A percentile compares a stretch with the other conserved stretches of the same genome.
phyloP scores from a whole-genome alignment of 2,797 vertebrate species.

The Dendrocincla tyrannina region DNA sequence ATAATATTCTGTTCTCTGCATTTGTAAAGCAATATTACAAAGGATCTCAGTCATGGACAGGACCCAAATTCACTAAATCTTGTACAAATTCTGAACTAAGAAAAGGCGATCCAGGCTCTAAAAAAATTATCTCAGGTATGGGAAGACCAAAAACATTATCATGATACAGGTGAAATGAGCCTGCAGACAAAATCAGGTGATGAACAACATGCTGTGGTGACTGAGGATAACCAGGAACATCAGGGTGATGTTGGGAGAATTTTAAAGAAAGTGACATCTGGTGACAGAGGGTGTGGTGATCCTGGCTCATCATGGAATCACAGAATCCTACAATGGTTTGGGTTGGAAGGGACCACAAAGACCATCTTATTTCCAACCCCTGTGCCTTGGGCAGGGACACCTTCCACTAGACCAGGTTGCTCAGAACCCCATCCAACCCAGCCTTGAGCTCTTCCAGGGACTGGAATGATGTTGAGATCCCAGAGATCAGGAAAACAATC shows the following conservation, averaged over 20 bases:
- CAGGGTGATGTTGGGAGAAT: neutral
- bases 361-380: neutral
- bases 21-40: neutral
- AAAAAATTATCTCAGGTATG: neutral
- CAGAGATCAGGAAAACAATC: neutral
- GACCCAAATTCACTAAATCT: neutral
- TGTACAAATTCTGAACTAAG: neutral
- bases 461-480: neutral
- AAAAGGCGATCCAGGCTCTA: neutral
- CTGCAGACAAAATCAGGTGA: neutral
- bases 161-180: neutral
- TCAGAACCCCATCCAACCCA: too few relatives aligned
- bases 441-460: neutral
- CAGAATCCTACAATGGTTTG: neutral
- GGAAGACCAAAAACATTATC: neutral
- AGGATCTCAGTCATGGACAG: neutral
- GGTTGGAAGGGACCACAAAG: neutral
- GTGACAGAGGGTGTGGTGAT: neutral
- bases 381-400: neutral
- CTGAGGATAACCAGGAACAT: neutral
- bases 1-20: neutral
- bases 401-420: neutral
- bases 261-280: neutral
- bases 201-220: neutral
- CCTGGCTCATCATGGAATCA: neutral